A percentile compares a stretch with the other conserved stretches of the same genome.
These are phyloP conservation scores for Papilio helenus DNA, from an alignment of 1,140 invertebrate genomes.

Conservation along the genomic window DNA sequence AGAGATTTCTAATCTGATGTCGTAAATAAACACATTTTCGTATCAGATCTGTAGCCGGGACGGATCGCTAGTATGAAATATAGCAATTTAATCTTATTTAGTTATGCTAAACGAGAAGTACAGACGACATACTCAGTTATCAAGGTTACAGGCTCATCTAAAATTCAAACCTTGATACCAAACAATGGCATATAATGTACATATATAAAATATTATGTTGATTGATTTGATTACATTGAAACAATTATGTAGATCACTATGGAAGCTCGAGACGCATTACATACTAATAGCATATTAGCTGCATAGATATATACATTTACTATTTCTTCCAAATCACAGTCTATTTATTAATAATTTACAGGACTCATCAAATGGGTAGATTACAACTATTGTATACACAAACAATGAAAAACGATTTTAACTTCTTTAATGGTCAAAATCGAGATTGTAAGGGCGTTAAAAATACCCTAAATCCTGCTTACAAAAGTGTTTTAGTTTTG, in stretches of 20 bases:
- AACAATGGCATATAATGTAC: neutral
- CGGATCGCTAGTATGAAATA: too few species aligned
- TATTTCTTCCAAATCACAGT: too few species aligned
- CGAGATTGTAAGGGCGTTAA: too few species aligned
- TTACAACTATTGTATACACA: neutral
- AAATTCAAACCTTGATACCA: conserved; percentile 2
- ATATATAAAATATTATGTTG: neutral
- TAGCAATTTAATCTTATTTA: neutral
- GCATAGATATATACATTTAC: neutral
- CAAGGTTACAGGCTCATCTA: neutral
- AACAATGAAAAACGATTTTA: neutral
- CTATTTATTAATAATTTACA: too few species aligned
- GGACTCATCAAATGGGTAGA: too few species aligned
- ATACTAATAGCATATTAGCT: neutral
- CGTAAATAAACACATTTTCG: too few species aligned
- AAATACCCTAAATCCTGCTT: too few species aligned
- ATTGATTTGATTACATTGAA: neutral
- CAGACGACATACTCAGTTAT: neutral
- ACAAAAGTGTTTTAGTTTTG: too few species aligned
- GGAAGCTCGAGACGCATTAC: neutral
- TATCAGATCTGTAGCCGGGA: too few species aligned
- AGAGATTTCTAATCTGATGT: too few species aligned
- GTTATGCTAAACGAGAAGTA: neutral
- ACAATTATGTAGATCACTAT: neutral
- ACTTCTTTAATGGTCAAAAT: too few species aligned